Evolutionary conservation across 1,140 invertebrate genomes (phyloP).

Genomic region (Tetramorium alpestre): DNA sequence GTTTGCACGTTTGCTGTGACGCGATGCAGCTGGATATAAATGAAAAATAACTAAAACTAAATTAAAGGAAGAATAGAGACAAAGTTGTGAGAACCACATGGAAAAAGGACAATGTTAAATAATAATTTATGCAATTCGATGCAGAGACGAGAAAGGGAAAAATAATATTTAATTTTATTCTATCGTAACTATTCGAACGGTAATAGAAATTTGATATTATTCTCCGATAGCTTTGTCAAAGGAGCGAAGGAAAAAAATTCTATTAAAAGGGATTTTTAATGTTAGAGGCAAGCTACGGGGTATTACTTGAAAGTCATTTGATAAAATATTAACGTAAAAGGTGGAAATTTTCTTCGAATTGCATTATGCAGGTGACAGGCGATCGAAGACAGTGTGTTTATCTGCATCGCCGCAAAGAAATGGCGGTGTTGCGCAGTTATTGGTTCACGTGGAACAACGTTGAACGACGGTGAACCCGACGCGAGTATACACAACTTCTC

Average conservation of each 20-base stretch:
- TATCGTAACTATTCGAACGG: neutral
- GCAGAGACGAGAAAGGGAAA: neutral
- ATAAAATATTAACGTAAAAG: neutral
- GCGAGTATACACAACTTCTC: constrained; percentile 39
- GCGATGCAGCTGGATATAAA: constrained; percentile 25
- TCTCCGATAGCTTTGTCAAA: neutral
- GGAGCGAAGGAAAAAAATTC: neutral
- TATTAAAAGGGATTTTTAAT: too few species aligned
- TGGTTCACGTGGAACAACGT: constrained; percentile 2
- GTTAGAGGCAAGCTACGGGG: neutral
- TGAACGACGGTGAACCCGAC: constrained; percentile 17
- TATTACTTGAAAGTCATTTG: neutral
- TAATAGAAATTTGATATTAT: neutral
- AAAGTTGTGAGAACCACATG: neutral
- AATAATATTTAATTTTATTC: neutral
- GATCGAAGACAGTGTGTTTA: constrained; percentile 16
- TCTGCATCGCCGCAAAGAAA: constrained; percentile 24
- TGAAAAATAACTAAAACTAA: constrained; percentile 52
- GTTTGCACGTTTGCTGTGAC: constrained; percentile 11
- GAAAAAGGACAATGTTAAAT: neutral
- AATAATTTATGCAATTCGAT: neutral
- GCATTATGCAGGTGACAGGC: neutral
- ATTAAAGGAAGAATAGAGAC: constrained; percentile 30
- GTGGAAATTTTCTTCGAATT: neutral
- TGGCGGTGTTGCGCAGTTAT: constrained; percentile 23